Percentiles rank a stretch among this genome's conserved stretches.
Evolutionary conservation across 2,797 vertebrate species (phyloP).

Genomic region (Allobates femoralis): DNA sequence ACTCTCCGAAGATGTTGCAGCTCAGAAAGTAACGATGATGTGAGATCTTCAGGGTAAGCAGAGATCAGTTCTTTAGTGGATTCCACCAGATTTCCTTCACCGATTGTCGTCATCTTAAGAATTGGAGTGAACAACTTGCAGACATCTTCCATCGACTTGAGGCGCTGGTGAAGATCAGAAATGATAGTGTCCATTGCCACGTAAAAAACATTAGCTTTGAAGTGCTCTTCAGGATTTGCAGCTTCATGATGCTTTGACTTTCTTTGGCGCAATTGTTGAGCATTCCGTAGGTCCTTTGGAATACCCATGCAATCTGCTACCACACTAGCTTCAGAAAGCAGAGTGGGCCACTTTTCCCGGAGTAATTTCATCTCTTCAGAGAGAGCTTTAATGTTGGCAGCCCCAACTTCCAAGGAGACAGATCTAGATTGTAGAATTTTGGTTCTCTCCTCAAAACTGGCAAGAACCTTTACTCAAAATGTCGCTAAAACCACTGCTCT

Average conservation of each 20-base stretch:
- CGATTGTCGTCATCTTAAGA: not conserved
- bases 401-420: not conserved
- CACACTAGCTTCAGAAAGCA: not conserved
- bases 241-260: not conserved
- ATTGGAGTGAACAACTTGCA: not conserved
- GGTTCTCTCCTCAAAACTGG: not conserved
- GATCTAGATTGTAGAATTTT: not conserved
- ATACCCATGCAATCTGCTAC: constrained; percentile 15
- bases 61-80: too few species aligned
- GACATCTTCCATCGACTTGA: constrained; percentile 13
- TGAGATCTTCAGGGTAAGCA: too few species aligned
- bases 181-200: not conserved
- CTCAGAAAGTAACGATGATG: too few species aligned
- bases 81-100: too few species aligned
- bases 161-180: not conserved
- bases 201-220: not conserved
- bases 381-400: not conserved
- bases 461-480: not conserved
- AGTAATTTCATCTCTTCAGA: not conserved
- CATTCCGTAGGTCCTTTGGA: not conserved
- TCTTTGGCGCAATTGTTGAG: not conserved
- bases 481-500: not conserved
- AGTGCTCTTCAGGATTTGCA: not conserved
- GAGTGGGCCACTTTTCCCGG: not conserved
- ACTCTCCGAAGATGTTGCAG: not conserved